These are phyloP conservation scores for Tautogolabrus adspersus DNA, from an alignment of 2,113 vertebrate genomes.

Conservation along the genomic window DNA sequence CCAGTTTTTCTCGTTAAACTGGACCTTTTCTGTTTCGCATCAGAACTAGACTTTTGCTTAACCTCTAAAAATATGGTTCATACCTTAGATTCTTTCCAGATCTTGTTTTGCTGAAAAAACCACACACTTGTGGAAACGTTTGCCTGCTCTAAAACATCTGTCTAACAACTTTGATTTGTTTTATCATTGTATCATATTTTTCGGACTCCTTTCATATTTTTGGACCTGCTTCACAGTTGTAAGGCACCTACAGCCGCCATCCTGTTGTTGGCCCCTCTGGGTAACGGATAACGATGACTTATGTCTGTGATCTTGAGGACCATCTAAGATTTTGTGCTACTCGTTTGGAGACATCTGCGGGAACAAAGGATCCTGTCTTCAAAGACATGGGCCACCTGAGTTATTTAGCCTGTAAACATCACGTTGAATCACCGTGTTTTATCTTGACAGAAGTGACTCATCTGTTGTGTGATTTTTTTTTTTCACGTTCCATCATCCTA, in stretches of 20 bases:
- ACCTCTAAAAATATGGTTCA: not conserved
- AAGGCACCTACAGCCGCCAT: slow-evolving; percentile 20
- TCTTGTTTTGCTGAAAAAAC: not conserved
- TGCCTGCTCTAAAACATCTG: not conserved
- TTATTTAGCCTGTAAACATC: slow-evolving; percentile 52
- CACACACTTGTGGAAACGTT: not conserved
- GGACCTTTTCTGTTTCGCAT: not conserved
- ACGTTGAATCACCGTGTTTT: slow-evolving; percentile 40
- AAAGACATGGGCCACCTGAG: slow-evolving; percentile 63
- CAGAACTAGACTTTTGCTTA: not conserved
- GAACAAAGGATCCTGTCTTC: slow-evolving; percentile 64
- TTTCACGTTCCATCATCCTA: slow-evolving; percentile 15
- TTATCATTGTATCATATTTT: slow-evolving; percentile 11
- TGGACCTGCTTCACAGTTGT: slow-evolving; percentile 7
- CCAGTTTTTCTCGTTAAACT: not conserved
- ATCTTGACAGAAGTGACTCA: slow-evolving; percentile 52
- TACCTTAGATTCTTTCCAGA: slow-evolving; percentile 2
- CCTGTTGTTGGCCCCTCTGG: slow-evolving; percentile 7
- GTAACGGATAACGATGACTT: slow-evolving; percentile 39
- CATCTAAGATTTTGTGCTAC: slow-evolving; percentile 55
- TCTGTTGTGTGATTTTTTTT: slow-evolving; percentile 34
- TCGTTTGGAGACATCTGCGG: slow-evolving; percentile 46
- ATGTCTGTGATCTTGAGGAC: slow-evolving; percentile 46
- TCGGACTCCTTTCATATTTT: not conserved
- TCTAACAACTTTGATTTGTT: not conserved